Percentiles rank a stretch among this genome's conserved stretches.
phyloP scores from a whole-genome alignment of 1,140 invertebrate genomes.

The Aphaenogaster ashmeadi region DNA sequence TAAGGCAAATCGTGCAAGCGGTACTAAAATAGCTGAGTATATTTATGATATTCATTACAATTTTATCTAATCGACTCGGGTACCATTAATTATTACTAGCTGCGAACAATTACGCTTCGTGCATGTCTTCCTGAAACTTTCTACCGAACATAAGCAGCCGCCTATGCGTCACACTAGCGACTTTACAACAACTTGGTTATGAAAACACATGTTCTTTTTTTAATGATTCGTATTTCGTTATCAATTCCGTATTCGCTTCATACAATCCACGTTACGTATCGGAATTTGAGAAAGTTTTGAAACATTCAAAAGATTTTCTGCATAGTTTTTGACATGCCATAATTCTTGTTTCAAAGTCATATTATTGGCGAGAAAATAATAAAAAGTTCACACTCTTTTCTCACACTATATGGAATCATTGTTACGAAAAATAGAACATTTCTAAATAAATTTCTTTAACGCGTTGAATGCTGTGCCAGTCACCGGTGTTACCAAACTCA shows the following conservation, averaged over 20 bases:
- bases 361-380: background rate
- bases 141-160: conserved; percentile 40
- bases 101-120: conserved; percentile 73
- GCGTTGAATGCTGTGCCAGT: too few species aligned
- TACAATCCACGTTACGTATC: background rate
- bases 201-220: conserved; percentile 3
- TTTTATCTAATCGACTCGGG: conserved; percentile 73
- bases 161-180: background rate
- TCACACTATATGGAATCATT: background rate
- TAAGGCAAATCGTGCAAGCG: conserved; percentile 68
- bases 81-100: conserved; percentile 73
- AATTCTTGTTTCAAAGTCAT: background rate
- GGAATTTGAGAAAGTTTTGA: background rate
- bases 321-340: background rate
- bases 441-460: too few species aligned
- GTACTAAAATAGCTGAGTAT: conserved; percentile 70
- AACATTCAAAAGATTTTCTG: background rate
- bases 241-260: background rate
- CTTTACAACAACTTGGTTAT: conserved; percentile 16
- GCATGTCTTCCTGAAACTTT: conserved; percentile 72
- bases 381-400: background rate
- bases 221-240: conserved; percentile 18
- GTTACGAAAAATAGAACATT: background rate
- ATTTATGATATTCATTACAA: conserved; percentile 77
- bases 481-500: too few species aligned